A percentile compares a stretch with the other conserved stretches of the same genome.
These are phyloP conservation scores for Brachyrhaphis roseni DNA, from an alignment of 2,797 vertebrate genomes.

Conservation along the genomic window DNA sequence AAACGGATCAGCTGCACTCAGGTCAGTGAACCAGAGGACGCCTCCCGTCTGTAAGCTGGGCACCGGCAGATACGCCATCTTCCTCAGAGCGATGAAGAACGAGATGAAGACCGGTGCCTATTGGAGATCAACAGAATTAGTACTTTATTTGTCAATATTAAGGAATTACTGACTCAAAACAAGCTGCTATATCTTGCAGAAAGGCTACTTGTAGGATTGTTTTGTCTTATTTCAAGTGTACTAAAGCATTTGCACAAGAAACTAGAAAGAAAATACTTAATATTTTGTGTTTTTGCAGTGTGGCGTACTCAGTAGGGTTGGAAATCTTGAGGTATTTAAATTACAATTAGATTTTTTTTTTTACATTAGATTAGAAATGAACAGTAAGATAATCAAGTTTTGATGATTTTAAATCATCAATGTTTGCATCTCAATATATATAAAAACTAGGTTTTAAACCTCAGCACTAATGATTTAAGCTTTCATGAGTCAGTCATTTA, in stretches of 20 bases:
- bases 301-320: not conserved
- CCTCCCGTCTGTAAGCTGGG: constrained; percentile 90
- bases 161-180: no score
- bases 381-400: not conserved
- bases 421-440: not conserved
- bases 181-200: no score
- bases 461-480: not conserved
- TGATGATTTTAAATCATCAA: not conserved
- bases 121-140: not conserved
- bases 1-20: constrained; percentile 84
- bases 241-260: no score
- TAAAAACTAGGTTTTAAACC: not conserved
- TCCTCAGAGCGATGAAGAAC: constrained; percentile 90
- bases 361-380: not conserved
- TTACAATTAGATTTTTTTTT: not conserved
- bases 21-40: constrained; percentile 86
- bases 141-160: no score
- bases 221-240: no score
- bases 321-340: not conserved
- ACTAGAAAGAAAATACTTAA: no score
- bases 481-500: not conserved
- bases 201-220: no score
- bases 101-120: constrained; percentile 90
- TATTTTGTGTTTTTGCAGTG: no score
- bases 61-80: constrained; percentile 90